phyloP scores from a whole-genome alignment of 2,113 vertebrate species.

The Galbula dea region DNA sequence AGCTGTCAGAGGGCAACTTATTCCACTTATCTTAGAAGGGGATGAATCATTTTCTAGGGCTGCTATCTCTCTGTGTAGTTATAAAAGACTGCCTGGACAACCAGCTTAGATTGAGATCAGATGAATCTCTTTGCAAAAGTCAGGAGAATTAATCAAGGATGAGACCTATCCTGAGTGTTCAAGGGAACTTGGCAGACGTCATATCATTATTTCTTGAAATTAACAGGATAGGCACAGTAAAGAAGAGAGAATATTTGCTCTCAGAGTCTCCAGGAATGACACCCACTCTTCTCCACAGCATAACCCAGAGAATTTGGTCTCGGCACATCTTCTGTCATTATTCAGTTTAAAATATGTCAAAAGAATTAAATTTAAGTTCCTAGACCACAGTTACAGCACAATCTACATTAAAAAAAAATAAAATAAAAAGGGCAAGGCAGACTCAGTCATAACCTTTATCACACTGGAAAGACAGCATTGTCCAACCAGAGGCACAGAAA shows the following conservation, averaged over 20 bases:
- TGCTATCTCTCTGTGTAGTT: neutral
- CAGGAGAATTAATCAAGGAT: neutral
- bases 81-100: neutral
- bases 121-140: neutral
- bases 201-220: neutral
- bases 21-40: neutral
- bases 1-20: neutral
- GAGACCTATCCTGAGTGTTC: neutral
- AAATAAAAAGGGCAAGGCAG: neutral
- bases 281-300: fast-evolving
- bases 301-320: neutral
- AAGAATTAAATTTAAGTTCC: neutral
- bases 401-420: neutral
- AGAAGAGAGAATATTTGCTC: neutral
- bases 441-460: neutral
- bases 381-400: neutral
- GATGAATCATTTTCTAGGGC: neutral
- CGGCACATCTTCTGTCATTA: neutral
- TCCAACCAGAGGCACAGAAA: neutral
- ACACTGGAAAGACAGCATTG: too few relatives aligned
- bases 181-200: neutral
- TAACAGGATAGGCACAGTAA: neutral
- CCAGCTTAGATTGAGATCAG: neutral
- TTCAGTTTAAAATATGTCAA: neutral
- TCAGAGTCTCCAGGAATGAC: neutral